These are phyloP conservation scores for Cyanoderma ruficeps DNA, from an alignment of 2,113 vertebrate genomes.

Conservation along the genomic window DNA sequence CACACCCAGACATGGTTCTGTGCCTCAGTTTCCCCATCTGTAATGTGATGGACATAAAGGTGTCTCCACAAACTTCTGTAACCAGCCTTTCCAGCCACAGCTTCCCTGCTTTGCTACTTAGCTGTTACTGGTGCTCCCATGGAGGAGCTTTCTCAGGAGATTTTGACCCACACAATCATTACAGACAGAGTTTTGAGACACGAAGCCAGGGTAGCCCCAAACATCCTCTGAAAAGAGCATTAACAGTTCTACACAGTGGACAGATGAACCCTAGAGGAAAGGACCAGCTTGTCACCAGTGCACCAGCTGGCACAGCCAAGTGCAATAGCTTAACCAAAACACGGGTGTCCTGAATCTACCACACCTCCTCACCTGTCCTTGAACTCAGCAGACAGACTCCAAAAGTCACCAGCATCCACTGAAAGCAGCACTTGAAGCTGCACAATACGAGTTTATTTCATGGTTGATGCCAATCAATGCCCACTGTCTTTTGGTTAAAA, in stretches of 20 bases:
- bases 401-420: too few relatives aligned
- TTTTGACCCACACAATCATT: neutral
- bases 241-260: too few relatives aligned
- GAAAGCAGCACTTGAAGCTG: too few relatives aligned
- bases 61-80: neutral
- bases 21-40: neutral
- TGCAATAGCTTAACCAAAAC: too few relatives aligned
- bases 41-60: neutral
- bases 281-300: too few relatives aligned
- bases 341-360: too few relatives aligned
- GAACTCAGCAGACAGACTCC: too few relatives aligned
- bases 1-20: rapidly evolving
- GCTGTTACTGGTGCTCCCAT: neutral
- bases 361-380: too few relatives aligned
- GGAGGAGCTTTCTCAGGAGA: neutral
- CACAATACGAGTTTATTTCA: too few relatives aligned
- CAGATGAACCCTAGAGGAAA: too few relatives aligned
- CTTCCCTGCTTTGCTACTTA: neutral
- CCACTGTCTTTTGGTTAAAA: neutral
- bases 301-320: too few relatives aligned
- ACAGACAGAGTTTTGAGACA: neutral
- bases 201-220: neutral
- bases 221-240: too few relatives aligned
- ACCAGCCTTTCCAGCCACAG: neutral
- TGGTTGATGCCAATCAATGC: neutral